Conservation (phyloP, 2,113 vertebrate genomes). For the Pleuronectes platessa region DNA sequence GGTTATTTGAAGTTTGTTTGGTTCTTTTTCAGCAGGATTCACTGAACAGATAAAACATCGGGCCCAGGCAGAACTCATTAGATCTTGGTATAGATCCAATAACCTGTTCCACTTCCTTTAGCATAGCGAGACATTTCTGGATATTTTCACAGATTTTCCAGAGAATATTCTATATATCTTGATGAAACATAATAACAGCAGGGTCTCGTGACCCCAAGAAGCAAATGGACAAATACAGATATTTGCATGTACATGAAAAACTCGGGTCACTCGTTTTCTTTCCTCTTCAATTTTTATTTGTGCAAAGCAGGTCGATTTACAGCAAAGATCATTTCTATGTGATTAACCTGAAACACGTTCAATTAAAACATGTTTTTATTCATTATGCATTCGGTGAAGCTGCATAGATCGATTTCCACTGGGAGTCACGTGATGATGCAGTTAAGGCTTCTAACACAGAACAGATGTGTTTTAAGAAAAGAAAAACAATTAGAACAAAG, state of each 20-base stretch:
- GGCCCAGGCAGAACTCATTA: no score
- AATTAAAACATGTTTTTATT: not conserved
- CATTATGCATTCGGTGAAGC: constrained; percentile 19
- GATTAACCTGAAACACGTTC: not conserved
- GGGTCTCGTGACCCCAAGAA: no score
- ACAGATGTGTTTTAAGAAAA: not conserved
- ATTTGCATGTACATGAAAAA: not conserved
- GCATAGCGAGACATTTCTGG: no score
- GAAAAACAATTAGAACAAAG: constrained; percentile 2
- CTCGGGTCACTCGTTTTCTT: not conserved
- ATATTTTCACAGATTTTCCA: no score
- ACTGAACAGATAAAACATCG: no score
- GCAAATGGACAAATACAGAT: no score
- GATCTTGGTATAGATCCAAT: no score
- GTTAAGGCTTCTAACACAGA: not conserved
- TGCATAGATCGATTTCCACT: constrained; percentile 47
- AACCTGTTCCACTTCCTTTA: no score
- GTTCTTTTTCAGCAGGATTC: no score
- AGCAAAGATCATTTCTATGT: constrained; percentile 34
- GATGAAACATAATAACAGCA: no score
- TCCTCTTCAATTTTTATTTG: constrained; percentile 50
- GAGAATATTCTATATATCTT: no score
- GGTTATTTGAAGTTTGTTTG: no score
- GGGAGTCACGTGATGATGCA: constrained; percentile 6
- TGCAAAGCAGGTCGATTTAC: constrained; percentile 61